These are phyloP conservation scores for Brachionus rotundiformis DNA, from an alignment of 1,140 invertebrate species.

Conservation along the genomic window DNA sequence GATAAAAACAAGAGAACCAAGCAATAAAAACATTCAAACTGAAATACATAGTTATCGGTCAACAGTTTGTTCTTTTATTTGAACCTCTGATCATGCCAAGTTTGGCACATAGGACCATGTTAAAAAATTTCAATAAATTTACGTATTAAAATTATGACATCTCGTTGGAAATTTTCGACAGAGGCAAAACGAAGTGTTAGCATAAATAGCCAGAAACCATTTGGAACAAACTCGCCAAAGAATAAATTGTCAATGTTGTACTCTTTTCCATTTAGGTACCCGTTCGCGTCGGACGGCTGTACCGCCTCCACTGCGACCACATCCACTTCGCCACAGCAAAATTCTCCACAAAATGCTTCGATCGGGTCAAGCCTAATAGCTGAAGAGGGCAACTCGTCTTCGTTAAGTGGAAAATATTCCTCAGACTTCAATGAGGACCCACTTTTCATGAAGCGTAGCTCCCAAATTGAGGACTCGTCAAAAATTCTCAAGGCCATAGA, in stretches of 20 bases:
- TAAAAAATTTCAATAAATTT: not conserved
- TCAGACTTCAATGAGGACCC: constrained; percentile 8
- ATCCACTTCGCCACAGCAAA: not conserved
- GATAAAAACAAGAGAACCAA: not conserved
- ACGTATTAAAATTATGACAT: constrained; percentile 7
- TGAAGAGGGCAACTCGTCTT: constrained; percentile 20
- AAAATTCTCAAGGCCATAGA: not conserved
- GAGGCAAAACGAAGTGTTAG: not conserved
- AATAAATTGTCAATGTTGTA: constrained; percentile 35
- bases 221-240: not conserved
- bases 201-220: not conserved
- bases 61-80: not conserved
- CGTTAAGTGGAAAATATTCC: constrained; percentile 8
- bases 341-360: not conserved
- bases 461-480: not conserved
- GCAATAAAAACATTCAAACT: not conserved
- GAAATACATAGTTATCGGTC: not conserved
- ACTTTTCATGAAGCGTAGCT: not conserved
- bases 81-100: not conserved
- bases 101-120: not conserved
- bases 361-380: not conserved
- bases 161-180: constrained; percentile 21
- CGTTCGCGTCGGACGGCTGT: constrained; percentile 37
- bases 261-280: constrained; percentile 24
- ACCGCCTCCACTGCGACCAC: not conserved